phyloP scores from a whole-genome alignment of 2,797 vertebrate species.

The Pipistrellus kuhlii region DNA sequence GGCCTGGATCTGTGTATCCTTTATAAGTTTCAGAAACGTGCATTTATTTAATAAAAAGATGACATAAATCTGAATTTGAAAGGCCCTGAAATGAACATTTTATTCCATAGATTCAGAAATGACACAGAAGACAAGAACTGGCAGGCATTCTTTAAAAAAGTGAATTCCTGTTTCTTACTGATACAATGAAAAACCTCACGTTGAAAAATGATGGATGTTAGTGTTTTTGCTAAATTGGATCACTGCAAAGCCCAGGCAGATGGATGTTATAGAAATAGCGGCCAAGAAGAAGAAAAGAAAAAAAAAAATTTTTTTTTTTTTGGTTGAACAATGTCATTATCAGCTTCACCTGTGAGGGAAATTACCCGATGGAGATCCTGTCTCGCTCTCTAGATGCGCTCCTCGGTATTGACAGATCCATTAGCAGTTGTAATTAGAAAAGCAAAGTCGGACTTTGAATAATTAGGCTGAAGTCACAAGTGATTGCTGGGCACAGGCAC shows the following conservation, averaged over 20 bases:
- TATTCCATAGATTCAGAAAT: constrained; percentile 23
- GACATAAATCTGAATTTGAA: constrained; percentile 44
- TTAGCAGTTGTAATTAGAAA: constrained; percentile 71
- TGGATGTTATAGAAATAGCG: background rate
- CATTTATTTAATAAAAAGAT: constrained; percentile 30
- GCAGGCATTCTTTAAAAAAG: constrained; percentile 7
- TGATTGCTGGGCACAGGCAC: constrained; percentile 10
- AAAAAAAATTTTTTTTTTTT: too few species aligned
- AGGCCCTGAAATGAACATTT: constrained; percentile 5
- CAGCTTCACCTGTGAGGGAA: constrained; percentile 54
- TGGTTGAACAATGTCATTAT: constrained; percentile 23
- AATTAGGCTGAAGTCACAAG: constrained; percentile 58
- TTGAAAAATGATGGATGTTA: constrained; percentile 50
- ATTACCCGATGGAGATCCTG: background rate
- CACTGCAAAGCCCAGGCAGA: constrained; percentile 13
- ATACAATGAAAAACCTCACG: background rate
- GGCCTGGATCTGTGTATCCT: background rate
- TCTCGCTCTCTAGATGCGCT: background rate
- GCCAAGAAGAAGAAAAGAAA: background rate
- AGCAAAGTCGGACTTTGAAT: constrained; percentile 56
- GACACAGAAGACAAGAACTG: background rate
- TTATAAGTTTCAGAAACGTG: constrained; percentile 45
- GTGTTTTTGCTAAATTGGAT: constrained; percentile 52
- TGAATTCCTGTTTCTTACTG: constrained; percentile 18
- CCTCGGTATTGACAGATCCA: constrained; percentile 57